phyloP scores from a whole-genome alignment of 2,113 vertebrate genomes.

The Chascanopsetta lugubris region DNA sequence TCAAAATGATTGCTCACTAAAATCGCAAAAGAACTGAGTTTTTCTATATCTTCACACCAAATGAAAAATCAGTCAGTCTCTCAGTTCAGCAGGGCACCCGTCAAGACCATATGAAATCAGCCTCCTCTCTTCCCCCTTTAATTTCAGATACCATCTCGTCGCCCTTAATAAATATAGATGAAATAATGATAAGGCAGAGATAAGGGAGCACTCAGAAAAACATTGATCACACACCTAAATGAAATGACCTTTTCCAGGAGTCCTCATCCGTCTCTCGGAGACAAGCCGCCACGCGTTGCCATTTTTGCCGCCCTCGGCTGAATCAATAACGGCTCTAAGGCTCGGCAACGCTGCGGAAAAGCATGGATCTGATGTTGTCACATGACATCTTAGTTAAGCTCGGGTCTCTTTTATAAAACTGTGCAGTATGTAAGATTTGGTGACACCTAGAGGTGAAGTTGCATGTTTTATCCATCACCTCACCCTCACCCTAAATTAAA shows the following conservation, averaged over 20 bases:
- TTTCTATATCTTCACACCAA: not conserved
- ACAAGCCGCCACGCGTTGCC: slow-evolving; percentile 6
- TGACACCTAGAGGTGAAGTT: too few relatives aligned
- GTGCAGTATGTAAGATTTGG: too few relatives aligned
- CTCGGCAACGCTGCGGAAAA: not conserved
- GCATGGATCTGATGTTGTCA: too few relatives aligned
- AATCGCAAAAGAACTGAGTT: not conserved
- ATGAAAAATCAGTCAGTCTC: not conserved
- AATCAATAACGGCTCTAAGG: slow-evolving; percentile 39
- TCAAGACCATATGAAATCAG: slow-evolving; percentile 11
- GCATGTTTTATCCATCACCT: too few relatives aligned
- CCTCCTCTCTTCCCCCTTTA: slow-evolving; percentile 16
- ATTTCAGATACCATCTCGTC: slow-evolving; percentile 52
- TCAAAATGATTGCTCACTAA: not conserved
- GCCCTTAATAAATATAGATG: slow-evolving; percentile 47
- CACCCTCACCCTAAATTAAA: too few relatives aligned
- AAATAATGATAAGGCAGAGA: slow-evolving; percentile 50
- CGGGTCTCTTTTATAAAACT: too few relatives aligned
- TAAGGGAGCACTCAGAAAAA: slow-evolving; percentile 41
- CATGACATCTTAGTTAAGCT: not conserved
- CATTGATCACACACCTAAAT: slow-evolving; percentile 47
- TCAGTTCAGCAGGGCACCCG: slow-evolving; percentile 10
- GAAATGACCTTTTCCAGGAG: slow-evolving; percentile 48
- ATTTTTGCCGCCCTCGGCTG: slow-evolving; percentile 18
- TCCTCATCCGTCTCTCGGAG: slow-evolving; percentile 19